These are phyloP conservation scores for Terebella lapidaria DNA, from an alignment of 2,888 invertebrate genomes.

Conservation along the genomic window DNA sequence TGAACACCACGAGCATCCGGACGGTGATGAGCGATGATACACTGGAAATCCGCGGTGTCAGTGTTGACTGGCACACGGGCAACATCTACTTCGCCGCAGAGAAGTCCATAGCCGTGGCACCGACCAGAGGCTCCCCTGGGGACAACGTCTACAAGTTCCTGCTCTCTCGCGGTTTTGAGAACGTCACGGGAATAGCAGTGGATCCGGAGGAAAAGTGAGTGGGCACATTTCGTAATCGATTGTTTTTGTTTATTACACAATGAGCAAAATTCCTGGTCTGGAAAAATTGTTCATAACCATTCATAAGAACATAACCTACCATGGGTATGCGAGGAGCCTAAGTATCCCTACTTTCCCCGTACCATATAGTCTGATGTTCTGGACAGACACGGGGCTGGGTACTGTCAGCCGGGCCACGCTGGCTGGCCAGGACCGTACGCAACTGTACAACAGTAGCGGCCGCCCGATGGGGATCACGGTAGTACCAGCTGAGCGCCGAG, in stretches of 20 bases:
- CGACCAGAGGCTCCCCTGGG: background rate
- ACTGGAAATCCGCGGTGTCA: background rate
- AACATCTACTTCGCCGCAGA: background rate
- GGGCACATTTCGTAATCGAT: background rate
- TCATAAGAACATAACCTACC: too few relatives aligned
- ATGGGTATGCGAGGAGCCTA: too few relatives aligned
- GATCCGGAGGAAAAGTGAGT: background rate
- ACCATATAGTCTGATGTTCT: background rate
- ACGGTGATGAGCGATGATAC: background rate
- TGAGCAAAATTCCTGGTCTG: too few relatives aligned
- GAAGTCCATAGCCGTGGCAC: background rate
- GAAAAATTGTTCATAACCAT: too few relatives aligned
- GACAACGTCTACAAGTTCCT: background rate
- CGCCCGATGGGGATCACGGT: background rate
- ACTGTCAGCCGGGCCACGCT: background rate
- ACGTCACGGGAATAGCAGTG: background rate
- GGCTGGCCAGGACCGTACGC: background rate
- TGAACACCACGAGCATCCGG: background rate
- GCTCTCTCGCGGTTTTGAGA: background rate
- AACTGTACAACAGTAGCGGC: background rate
- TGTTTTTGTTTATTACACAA: too few relatives aligned
- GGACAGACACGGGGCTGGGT: background rate
- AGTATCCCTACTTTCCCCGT: too few relatives aligned
- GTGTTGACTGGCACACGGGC: constrained; percentile 2
- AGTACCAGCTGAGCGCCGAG: background rate